These are phyloP conservation scores for Tinea semifulvella DNA, from an alignment of 2,888 invertebrate genomes.

Conservation along the genomic window DNA sequence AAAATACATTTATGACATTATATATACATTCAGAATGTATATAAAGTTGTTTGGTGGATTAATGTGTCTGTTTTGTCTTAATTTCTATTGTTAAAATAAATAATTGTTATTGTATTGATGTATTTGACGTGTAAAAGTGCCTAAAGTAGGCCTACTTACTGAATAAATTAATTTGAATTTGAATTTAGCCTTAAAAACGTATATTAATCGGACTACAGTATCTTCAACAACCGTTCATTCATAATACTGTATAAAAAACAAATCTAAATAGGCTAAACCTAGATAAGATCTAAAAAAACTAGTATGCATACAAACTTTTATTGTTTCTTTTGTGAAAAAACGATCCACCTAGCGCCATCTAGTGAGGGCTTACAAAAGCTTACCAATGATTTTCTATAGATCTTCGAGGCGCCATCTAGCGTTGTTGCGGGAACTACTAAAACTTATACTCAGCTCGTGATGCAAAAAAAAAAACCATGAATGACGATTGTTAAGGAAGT, in stretches of 20 bases:
- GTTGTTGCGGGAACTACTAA: not conserved
- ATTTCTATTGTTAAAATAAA: too few species aligned
- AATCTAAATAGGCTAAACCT: not conserved
- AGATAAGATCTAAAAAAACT: not conserved
- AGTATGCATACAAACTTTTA: conserved; percentile 14
- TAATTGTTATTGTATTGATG: too few species aligned
- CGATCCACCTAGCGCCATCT: conserved; percentile 32
- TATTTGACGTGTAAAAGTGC: too few species aligned
- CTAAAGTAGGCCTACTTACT: too few species aligned
- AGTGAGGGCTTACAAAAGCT: conserved; percentile 13
- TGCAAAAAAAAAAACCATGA: conserved; percentile 25
- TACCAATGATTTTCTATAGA: too few species aligned
- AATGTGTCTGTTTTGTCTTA: too few species aligned
- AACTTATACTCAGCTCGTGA: conserved; percentile 11
- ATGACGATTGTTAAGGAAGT: not conserved
- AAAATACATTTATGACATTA: too few species aligned
- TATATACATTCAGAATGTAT: too few species aligned
- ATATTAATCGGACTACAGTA: not conserved
- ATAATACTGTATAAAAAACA: not conserved
- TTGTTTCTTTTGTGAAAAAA: conserved; percentile 24
- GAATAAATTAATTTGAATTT: too few species aligned
- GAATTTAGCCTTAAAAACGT: not conserved
- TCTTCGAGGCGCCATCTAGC: conserved; percentile 27
- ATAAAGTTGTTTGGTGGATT: too few species aligned
- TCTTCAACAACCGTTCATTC: too few species aligned